phyloP scores from a whole-genome alignment of 2,888 invertebrate genomes.

The Sesia apiformis region DNA sequence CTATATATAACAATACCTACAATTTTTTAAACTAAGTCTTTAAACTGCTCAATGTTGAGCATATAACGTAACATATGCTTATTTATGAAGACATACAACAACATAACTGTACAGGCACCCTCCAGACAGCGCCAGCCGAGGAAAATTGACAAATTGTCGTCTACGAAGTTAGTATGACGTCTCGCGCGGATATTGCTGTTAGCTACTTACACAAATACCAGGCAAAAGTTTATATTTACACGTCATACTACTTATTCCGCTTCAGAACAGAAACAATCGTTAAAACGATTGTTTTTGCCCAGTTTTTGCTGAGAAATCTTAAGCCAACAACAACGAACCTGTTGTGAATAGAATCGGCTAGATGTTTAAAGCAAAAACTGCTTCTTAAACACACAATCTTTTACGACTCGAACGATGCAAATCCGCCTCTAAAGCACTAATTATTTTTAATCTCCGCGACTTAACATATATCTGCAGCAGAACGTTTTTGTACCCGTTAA shows the following conservation, averaged over 20 bases:
- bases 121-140: slow-evolving; percentile 1
- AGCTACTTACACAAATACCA: slow-evolving; percentile 16
- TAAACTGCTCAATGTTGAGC: too few relatives aligned
- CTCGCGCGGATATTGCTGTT: slow-evolving; percentile 34
- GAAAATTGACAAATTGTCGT: slow-evolving; percentile 36
- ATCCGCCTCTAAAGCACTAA: slow-evolving; percentile 40
- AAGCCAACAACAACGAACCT: background rate
- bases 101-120: background rate
- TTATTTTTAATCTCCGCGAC: slow-evolving; percentile 51
- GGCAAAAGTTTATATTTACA: slow-evolving; percentile 45
- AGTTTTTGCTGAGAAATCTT: background rate
- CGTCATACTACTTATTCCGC: background rate
- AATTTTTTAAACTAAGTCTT: too few relatives aligned
- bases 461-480: slow-evolving; percentile 27
- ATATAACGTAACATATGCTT: too few relatives aligned
- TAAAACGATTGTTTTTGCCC: background rate
- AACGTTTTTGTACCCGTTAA: slow-evolving; percentile 20
- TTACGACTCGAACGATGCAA: slow-evolving; percentile 24
- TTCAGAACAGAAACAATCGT: background rate
- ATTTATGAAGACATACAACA: too few relatives aligned
- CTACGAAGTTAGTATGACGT: slow-evolving; percentile 23
- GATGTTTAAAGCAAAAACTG: background rate
- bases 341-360: background rate
- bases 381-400: slow-evolving; percentile 17
- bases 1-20: too few relatives aligned